Conservation (phyloP, 2,797 vertebrate genomes). For the Bradypodion pumilum region DNA sequence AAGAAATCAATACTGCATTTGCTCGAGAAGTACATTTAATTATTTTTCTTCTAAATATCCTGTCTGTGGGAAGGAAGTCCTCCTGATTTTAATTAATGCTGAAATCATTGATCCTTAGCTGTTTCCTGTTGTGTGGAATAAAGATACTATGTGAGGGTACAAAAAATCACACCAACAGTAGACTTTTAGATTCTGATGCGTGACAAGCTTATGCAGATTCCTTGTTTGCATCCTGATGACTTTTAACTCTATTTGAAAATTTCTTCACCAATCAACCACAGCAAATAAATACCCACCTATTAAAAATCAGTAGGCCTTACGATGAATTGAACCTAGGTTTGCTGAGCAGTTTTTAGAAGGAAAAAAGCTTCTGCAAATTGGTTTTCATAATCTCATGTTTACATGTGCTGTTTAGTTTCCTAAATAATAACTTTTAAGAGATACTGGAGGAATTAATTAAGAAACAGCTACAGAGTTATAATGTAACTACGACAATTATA, state of each 20-base stretch:
- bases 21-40: constrained; percentile 72
- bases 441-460: constrained; percentile 22
- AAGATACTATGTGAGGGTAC: constrained; percentile 31
- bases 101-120: constrained; percentile 66
- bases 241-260: constrained; percentile 44
- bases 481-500: neutral
- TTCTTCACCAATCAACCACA: constrained; percentile 34
- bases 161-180: constrained; percentile 24
- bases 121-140: constrained; percentile 48
- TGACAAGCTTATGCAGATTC: constrained; percentile 36
- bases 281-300: constrained; percentile 48
- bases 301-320: constrained; percentile 41
- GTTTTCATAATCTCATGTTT: constrained; percentile 7
- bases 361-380: constrained; percentile 45
- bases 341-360: constrained; percentile 54
- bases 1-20: constrained; percentile 72
- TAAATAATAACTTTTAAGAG: neutral
- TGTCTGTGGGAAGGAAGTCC: constrained; percentile 59
- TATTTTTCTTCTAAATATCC: constrained; percentile 74
- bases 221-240: constrained; percentile 33
- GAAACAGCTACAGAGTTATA: constrained; percentile 14
- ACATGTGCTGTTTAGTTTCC: constrained; percentile 4
- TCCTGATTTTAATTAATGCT: constrained; percentile 75
- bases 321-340: constrained; percentile 50
- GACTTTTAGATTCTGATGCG: constrained; percentile 43